Conservation (phyloP, 2,888 invertebrate genomes). For the Cerceris rybyensis region DNA sequence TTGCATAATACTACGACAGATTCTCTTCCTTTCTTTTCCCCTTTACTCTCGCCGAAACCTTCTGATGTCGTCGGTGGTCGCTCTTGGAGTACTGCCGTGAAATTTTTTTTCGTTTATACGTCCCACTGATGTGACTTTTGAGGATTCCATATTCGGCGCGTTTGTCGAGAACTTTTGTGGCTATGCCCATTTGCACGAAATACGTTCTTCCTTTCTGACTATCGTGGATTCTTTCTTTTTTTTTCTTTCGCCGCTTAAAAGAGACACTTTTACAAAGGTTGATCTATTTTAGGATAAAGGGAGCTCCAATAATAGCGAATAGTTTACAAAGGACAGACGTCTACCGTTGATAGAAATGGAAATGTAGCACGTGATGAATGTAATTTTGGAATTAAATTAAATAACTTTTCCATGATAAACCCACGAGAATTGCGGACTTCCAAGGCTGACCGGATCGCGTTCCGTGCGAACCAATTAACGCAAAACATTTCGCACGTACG, state of each 20-base stretch:
- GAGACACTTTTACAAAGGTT: too few relatives aligned
- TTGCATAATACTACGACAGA: conserved; percentile 57
- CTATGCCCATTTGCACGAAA: neutral
- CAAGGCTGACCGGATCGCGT: conserved; percentile 8
- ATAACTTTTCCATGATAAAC: conserved; percentile 23
- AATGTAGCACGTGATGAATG: conserved; percentile 11
- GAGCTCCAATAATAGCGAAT: too few relatives aligned
- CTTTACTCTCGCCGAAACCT: conserved; percentile 10
- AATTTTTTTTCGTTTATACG: conserved; percentile 19
- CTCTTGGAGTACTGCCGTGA: conserved; percentile 28
- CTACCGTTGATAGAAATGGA: neutral
- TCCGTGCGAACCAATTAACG: conserved; percentile 32
- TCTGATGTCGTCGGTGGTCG: conserved; percentile 31
- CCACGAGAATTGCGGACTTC: conserved; percentile 26
- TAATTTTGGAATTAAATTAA: conserved; percentile 10
- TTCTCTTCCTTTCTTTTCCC: conserved; percentile 23
- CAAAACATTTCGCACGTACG: neutral
- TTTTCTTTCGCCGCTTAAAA: too few relatives aligned
- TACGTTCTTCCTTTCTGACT: conserved; percentile 1
- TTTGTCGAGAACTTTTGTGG: conserved; percentile 1
- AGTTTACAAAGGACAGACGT: too few relatives aligned
- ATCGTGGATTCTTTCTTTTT: neutral
- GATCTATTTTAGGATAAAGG: too few relatives aligned
- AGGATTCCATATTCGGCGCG: conserved; percentile 28
- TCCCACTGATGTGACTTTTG: conserved; percentile 26